Conservation (phyloP, 2,797 vertebrate species). For the Euphonia xanthogaster region DNA sequence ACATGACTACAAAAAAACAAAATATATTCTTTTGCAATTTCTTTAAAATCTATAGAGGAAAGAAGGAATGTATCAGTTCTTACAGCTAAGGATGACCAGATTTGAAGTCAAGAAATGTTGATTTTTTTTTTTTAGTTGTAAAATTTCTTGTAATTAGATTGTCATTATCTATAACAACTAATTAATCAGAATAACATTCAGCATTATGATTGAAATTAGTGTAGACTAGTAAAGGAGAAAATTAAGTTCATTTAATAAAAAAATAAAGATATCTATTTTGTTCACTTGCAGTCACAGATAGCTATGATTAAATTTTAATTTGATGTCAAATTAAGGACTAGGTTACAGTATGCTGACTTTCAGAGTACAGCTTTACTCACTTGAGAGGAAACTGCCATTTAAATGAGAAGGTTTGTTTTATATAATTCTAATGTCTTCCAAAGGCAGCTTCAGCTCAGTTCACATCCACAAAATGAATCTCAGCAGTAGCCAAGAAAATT, state of each 20-base stretch:
- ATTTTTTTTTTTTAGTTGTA: not conserved
- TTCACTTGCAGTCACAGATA: constrained; percentile 13
- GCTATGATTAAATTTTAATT: constrained; percentile 41
- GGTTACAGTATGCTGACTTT: not conserved
- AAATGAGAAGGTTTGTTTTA: not conserved
- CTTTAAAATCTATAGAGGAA: not conserved
- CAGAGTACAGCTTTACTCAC: not conserved
- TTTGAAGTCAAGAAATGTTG: not conserved
- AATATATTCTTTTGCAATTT: not conserved
- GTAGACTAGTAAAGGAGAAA: not conserved
- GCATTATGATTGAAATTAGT: not conserved
- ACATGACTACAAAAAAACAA: rapidly evolving
- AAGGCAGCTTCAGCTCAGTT: not conserved
- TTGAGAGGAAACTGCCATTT: not conserved
- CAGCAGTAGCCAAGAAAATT: not conserved
- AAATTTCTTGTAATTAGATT: constrained; percentile 30
- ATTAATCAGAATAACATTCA: constrained; percentile 15
- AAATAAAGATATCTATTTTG: not conserved
- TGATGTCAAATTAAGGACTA: not conserved
- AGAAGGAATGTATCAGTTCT: not conserved
- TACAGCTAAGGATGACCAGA: not conserved
- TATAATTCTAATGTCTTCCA: not conserved
- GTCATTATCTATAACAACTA: not conserved
- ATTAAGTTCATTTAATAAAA: not conserved
- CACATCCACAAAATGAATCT: not conserved